Evolutionary conservation across 2,888 invertebrate genomes (phyloP).

Genomic region (Trissolcus japonicus): DNA sequence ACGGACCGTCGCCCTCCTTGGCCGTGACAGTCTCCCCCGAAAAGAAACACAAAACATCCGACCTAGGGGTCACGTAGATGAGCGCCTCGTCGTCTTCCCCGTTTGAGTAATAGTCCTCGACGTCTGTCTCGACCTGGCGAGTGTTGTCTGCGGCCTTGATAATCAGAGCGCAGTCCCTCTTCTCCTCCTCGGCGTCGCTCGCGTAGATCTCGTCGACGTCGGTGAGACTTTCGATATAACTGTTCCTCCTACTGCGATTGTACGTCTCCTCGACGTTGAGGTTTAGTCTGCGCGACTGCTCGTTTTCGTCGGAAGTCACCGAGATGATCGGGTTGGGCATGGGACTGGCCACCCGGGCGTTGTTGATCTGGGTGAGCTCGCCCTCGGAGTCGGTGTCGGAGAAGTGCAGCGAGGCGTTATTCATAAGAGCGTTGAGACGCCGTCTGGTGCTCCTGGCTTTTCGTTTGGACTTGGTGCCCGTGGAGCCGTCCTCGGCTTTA

Average conservation of each 20-base stretch:
- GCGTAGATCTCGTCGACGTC: constrained; percentile 73
- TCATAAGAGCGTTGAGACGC: constrained; percentile 71
- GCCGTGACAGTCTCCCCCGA: constrained; percentile 71
- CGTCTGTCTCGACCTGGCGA: constrained; percentile 70
- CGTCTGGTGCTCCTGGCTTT: constrained; percentile 70
- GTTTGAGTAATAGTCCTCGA: constrained; percentile 70
- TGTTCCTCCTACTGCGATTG: constrained; percentile 59
- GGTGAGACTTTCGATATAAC: constrained; percentile 69
- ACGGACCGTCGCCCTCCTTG: constrained; percentile 74
- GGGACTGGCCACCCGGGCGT: constrained; percentile 6
- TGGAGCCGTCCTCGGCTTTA: constrained; percentile 32
- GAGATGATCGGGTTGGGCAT: constrained; percentile 67
- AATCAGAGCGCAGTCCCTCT: constrained; percentile 31
- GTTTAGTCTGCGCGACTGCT: constrained; percentile 21
- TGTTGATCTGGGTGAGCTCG: constrained; percentile 64
- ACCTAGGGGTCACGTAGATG: constrained; percentile 64
- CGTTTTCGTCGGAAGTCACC: constrained; percentile 62
- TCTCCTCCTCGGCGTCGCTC: constrained; percentile 66
- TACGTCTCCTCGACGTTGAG: constrained; percentile 53
- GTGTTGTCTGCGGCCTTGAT: constrained; percentile 59
- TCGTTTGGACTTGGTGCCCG: constrained; percentile 65
- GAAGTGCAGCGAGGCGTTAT: constrained; percentile 72
- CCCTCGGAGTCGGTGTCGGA: constrained; percentile 75
- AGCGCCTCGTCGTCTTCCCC: constrained; percentile 64
- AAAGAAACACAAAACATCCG: constrained; percentile 69